These are phyloP conservation scores for Chelidonichthys spinosus DNA, from an alignment of 2,797 vertebrate genomes.

Conservation along the genomic window DNA sequence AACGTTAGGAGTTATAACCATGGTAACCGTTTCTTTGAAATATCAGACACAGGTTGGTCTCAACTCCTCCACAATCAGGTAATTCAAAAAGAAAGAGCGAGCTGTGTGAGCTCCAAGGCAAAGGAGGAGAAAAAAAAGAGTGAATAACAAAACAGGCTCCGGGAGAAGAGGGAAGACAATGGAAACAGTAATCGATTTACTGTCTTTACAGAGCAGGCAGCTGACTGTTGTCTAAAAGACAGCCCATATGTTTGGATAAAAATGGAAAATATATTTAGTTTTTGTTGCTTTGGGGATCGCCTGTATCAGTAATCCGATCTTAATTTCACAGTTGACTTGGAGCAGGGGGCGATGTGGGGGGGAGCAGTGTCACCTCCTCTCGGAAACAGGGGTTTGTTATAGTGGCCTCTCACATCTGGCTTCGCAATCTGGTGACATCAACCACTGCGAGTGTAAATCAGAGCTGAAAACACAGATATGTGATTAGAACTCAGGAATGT, in stretches of 20 bases:
- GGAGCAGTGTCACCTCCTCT: conserved; percentile 70
- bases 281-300: conserved; percentile 52
- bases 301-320: conserved; percentile 72
- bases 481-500: conserved; percentile 44
- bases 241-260: conserved; percentile 70
- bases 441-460: conserved; percentile 75
- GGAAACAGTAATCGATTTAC: conserved; percentile 76
- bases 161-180: conserved; percentile 59
- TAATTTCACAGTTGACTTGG: conserved; percentile 83
- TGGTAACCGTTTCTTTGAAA: conserved; percentile 70
- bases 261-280: conserved; percentile 62
- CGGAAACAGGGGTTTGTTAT: conserved; percentile 66
- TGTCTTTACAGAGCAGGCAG: conserved; percentile 67
- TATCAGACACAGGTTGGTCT: conserved; percentile 63
- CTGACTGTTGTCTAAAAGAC: conserved; percentile 63
- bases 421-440: conserved; percentile 79
- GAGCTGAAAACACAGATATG: conserved; percentile 53
- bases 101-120: conserved; percentile 55
- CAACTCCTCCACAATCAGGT: conserved; percentile 68
- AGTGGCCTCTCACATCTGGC: conserved; percentile 80
- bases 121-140: conserved; percentile 35
- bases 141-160: conserved; percentile 63
- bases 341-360: conserved; percentile 67
- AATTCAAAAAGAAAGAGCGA: conserved; percentile 63
- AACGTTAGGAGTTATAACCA: conserved; percentile 73